These are phyloP conservation scores for Alosa sapidissima DNA, from an alignment of 2,797 vertebrate species.

Conservation along the genomic window DNA sequence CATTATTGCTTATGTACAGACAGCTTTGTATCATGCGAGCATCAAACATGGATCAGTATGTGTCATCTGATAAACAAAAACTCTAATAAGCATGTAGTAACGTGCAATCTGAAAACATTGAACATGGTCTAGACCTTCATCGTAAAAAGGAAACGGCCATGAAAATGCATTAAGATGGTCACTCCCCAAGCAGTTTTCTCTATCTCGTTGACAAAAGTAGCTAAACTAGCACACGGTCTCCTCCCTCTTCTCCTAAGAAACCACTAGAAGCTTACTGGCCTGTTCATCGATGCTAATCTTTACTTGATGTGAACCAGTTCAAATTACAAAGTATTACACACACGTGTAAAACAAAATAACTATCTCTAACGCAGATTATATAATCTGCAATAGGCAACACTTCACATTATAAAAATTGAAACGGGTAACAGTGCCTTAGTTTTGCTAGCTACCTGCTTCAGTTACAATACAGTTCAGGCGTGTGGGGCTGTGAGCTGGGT, in stretches of 20 bases:
- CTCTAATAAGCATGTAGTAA: background rate
- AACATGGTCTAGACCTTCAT: background rate
- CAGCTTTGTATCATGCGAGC: too few relatives aligned
- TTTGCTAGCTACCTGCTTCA: background rate
- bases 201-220: background rate
- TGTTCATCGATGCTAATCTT: background rate
- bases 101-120: background rate
- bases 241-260: slow-evolving; percentile 60
- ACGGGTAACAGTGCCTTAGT: background rate
- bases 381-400: background rate
- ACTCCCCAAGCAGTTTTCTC: background rate
- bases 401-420: background rate
- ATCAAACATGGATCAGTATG: too few relatives aligned
- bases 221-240: too few relatives aligned
- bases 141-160: background rate
- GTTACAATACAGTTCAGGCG: background rate
- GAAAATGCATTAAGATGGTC: background rate
- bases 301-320: background rate
- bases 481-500: background rate
- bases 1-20: too few relatives aligned
- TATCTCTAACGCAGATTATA: background rate
- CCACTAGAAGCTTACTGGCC: slow-evolving; percentile 65
- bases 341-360: background rate
- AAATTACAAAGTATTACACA: background rate
- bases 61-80: background rate